phyloP scores from a whole-genome alignment of 1,140 invertebrate species.

The Megalopta genalis region DNA sequence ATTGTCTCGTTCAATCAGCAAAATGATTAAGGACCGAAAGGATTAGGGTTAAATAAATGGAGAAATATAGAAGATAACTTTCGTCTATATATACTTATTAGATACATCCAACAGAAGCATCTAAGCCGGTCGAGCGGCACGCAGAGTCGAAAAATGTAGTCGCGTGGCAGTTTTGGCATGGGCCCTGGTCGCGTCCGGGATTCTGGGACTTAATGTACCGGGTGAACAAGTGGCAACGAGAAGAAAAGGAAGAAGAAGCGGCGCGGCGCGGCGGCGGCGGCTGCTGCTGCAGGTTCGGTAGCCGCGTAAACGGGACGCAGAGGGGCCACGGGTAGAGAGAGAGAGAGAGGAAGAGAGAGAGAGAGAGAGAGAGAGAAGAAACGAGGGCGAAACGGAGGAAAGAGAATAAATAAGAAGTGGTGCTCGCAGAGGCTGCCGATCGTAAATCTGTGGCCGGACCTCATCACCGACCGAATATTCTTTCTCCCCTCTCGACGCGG shows the following conservation, averaged over 20 bases:
- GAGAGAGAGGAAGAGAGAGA: background rate
- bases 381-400: slow-evolving; percentile 54
- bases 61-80: too few species aligned
- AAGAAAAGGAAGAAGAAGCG: slow-evolving; percentile 35
- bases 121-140: too few species aligned
- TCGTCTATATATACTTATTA: too few species aligned
- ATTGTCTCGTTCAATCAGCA: too few species aligned
- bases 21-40: too few species aligned
- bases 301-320: slow-evolving; percentile 41
- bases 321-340: background rate
- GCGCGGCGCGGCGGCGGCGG: too few species aligned
- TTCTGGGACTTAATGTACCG: slow-evolving; percentile 33
- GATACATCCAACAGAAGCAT: too few species aligned
- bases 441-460: slow-evolving; percentile 76
- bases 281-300: slow-evolving; percentile 53
- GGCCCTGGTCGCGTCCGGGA: slow-evolving; percentile 7
- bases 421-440: slow-evolving; percentile 69
- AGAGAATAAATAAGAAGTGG: slow-evolving; percentile 65
- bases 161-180: slow-evolving; percentile 72
- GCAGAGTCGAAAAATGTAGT: slow-evolving; percentile 50
- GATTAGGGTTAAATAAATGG: too few species aligned
- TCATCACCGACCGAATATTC: slow-evolving; percentile 76
- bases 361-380: background rate
- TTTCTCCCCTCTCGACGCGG: slow-evolving; percentile 37
- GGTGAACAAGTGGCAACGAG: slow-evolving; percentile 36